Conservation (phyloP, 2,113 vertebrate genomes). For the Donacobius atricapilla region DNA sequence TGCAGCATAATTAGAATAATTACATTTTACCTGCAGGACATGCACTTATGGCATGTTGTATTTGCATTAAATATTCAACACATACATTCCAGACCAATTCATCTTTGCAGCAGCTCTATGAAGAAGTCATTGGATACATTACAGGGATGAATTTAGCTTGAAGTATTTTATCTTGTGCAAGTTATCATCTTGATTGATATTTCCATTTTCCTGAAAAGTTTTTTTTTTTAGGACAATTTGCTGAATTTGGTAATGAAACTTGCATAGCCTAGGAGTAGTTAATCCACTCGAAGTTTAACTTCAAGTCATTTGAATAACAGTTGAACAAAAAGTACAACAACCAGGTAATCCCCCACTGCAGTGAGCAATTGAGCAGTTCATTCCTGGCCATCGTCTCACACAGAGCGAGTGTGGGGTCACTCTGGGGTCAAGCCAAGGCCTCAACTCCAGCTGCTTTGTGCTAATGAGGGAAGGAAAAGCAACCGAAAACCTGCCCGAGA, state of each 20-base stretch:
- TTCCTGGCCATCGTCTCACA: neutral
- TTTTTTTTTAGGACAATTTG: neutral
- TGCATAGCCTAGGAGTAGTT: neutral
- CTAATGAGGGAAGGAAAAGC: neutral
- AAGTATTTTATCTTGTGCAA: neutral
- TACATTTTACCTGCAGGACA: slow-evolving; percentile 50
- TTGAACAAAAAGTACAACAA: neutral
- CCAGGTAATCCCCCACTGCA: neutral
- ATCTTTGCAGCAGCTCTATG: neutral
- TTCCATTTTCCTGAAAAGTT: neutral
- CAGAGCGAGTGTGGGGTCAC: too few species aligned
- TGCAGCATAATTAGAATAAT: slow-evolving; percentile 63
- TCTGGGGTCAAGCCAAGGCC: slow-evolving; percentile 11
- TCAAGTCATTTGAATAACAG: neutral
- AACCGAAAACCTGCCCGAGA: neutral
- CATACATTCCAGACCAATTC: slow-evolving; percentile 10
- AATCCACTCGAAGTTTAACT: neutral
- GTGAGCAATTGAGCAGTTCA: neutral
- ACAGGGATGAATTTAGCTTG: neutral
- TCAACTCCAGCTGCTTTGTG: slow-evolving; percentile 20
- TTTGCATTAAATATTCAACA: slow-evolving; percentile 52
- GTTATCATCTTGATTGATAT: neutral
- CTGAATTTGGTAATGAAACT: neutral
- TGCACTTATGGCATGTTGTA: slow-evolving; percentile 26
- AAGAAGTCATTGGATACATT: neutral